Evolutionary conservation across 2,113 vertebrate species (phyloP).

Genomic region (Zosterops pallidus): DNA sequence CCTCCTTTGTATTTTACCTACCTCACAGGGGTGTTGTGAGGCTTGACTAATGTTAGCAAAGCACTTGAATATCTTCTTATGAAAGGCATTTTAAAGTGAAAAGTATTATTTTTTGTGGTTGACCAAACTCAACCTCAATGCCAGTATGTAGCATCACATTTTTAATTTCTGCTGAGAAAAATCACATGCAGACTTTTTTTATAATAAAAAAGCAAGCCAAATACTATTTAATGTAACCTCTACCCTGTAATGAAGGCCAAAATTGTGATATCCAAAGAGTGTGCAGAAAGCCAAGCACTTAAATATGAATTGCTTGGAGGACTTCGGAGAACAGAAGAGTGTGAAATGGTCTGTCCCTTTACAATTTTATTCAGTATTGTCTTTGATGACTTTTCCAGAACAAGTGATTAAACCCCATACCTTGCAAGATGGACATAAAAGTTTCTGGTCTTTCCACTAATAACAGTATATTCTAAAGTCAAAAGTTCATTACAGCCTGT

Average conservation of each 20-base stretch:
- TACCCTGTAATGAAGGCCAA: background rate
- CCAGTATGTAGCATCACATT: background rate
- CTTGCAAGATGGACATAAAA: background rate
- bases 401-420: background rate
- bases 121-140: conserved; percentile 24
- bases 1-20: conserved; percentile 40
- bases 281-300: background rate
- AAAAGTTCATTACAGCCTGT: background rate
- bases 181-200: background rate
- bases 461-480: background rate
- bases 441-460: background rate
- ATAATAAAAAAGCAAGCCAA: background rate
- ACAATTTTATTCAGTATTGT: background rate
- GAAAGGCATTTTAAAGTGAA: conserved; percentile 15
- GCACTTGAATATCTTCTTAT: conserved; percentile 21
- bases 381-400: background rate
- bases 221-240: background rate
- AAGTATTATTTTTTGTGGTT: conserved; percentile 8
- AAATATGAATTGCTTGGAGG: background rate
- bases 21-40: conserved; percentile 62
- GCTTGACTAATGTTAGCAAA: conserved; percentile 44
- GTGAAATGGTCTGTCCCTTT: background rate
- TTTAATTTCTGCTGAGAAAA: conserved; percentile 12
- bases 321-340: background rate
- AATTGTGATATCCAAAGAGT: conserved; percentile 6